Conservation (phyloP, 1,140 invertebrate genomes). For the Polyergus mexicanus region DNA sequence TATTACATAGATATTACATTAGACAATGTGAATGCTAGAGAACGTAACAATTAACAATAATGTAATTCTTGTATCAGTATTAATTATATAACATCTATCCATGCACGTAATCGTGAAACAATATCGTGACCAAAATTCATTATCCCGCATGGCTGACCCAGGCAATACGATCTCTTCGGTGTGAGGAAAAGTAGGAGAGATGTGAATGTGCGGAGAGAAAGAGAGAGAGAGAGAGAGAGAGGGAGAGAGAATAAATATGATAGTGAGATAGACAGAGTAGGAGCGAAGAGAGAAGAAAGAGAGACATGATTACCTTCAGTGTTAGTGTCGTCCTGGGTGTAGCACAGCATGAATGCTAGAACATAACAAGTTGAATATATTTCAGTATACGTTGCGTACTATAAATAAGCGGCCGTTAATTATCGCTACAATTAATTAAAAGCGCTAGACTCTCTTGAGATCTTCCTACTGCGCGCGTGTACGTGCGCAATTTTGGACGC, state of each 20-base stretch:
- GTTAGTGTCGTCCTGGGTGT: constrained; percentile 95
- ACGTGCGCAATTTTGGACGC: constrained; percentile 5
- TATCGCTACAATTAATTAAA: constrained; percentile 80
- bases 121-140: constrained; percentile 44
- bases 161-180: constrained; percentile 50
- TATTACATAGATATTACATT: neutral
- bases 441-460: constrained; percentile 76
- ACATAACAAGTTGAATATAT: constrained; percentile 87
- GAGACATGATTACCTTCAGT: constrained; percentile 91
- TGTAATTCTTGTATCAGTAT: neutral
- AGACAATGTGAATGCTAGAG: neutral
- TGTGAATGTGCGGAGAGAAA: neutral
- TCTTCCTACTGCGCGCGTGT: constrained; percentile 54
- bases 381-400: constrained; percentile 77
- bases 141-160: constrained; percentile 47
- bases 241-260: neutral
- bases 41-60: constrained; percentile 8
- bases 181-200: constrained; percentile 38
- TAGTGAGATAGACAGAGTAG: constrained; percentile 31
- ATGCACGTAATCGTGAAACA: constrained; percentile 17
- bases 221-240: neutral
- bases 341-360: constrained; percentile 96
- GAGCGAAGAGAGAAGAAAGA: constrained; percentile 23
- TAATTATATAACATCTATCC: constrained; percentile 14
- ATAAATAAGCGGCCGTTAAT: constrained; percentile 80